phyloP scores from a whole-genome alignment of 2,797 vertebrate species.

The Chelidonichthys spinosus region DNA sequence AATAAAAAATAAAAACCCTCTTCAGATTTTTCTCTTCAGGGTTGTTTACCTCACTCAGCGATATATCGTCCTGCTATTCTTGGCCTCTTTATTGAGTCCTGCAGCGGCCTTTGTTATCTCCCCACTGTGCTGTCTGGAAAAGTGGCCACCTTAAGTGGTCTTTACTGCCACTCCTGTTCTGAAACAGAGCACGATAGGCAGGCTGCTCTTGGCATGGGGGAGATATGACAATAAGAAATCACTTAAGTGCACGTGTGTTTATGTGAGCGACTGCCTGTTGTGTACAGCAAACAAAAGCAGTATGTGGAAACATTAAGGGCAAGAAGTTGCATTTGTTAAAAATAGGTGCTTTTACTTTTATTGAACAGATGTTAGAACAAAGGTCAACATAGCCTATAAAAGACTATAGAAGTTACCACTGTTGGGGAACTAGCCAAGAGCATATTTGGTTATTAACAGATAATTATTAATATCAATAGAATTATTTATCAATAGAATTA shows the following conservation, averaged over 20 bases:
- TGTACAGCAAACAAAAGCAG: conserved; percentile 24
- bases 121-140: conserved; percentile 61
- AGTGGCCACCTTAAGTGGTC: conserved; percentile 69
- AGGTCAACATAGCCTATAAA: background rate
- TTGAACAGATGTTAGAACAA: background rate
- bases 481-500: too few species aligned
- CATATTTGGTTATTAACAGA: too few species aligned
- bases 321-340: background rate
- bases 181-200: conserved; percentile 36
- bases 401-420: background rate
- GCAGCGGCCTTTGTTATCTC: conserved; percentile 65
- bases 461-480: too few species aligned
- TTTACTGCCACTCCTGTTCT: conserved; percentile 62
- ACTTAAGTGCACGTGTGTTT: conserved; percentile 26
- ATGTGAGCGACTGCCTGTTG: conserved; percentile 25
- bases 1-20: background rate
- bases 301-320: background rate
- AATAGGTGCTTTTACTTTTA: background rate
- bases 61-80: conserved; percentile 57
- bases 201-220: conserved; percentile 17
- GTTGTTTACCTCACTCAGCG: conserved; percentile 57
- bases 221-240: conserved; percentile 21
- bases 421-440: too few species aligned
- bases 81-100: conserved; percentile 65
- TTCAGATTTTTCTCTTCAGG: conserved; percentile 27